Base-by-base conservation (phyloP, 2,888 invertebrate species). In the Phaedon cochleariae region DNA sequence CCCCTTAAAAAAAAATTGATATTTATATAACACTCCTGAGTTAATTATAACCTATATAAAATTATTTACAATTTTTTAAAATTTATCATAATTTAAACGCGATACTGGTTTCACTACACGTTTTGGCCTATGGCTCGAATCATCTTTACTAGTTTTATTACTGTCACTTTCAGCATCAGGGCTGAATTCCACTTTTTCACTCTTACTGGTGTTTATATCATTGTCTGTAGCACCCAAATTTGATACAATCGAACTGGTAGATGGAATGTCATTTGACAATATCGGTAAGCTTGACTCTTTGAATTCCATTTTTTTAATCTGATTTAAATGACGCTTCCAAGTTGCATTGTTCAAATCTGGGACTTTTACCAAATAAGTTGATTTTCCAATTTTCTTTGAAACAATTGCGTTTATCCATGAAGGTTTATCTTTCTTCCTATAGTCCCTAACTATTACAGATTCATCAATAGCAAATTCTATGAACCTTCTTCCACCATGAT, bases 241-340 rank as follows among this genome's bases (percentile, higher is more conserved):
- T 34, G 31, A 34, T 7, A 34, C 31, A 34, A 34, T 34, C 10
- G 6, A 5, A 34, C 31, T 34, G 31, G 31, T 34, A 9, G 31
- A 34, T 34, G 6, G 10, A 10, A 34, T 9, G 31, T 34, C 31
- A 5, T 34, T 10, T 10, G 31, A 34, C 31, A 9, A 9, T 34
- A 10, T 34, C 9, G 31, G 6, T 34, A 34, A 34, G 10, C 31
- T 34, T 34, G 31, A 34, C 6, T 34, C 10, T 34, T 34, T 34
- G 10, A 34, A 34, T 34, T 34, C 31, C 6, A 10, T 49, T 59
- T 34, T 58, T 52, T 52, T 46, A 2, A 63, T 58, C 31, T 63
- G 63, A 59, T 63, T 63, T 20, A 17, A 26, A 26, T 63, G 63
- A 12, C 63, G 49, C 22, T 63, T 59, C 52, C 45, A 63, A 18